Conservation (phyloP, 1,140 invertebrate species). For the Tetramorium alpestre region DNA sequence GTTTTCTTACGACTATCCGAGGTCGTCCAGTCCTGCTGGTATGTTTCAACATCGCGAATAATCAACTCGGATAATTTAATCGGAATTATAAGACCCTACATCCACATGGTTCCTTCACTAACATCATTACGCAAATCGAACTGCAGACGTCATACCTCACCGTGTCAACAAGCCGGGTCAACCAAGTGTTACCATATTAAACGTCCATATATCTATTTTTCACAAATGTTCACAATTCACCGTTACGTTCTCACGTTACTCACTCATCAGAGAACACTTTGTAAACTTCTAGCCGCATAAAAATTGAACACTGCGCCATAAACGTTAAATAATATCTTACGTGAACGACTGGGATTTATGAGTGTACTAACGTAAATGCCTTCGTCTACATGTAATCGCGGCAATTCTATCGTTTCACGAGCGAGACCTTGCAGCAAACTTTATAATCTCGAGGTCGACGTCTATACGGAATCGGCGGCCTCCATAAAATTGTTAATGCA, state of each 20-base stretch:
- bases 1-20: constrained; percentile 77
- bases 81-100: neutral
- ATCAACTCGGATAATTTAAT: constrained; percentile 2
- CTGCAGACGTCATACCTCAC: neutral
- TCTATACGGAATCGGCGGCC: neutral
- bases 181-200: neutral
- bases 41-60: constrained; percentile 80
- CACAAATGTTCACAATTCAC: neutral
- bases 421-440: neutral
- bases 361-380: neutral
- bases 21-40: constrained; percentile 73
- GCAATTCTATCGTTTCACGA: neutral
- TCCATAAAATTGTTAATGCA: neutral
- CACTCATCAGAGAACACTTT: neutral
- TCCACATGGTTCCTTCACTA: neutral
- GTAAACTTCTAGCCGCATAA: neutral
- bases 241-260: neutral
- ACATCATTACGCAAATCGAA: neutral
- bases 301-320: neutral
- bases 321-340: neutral
- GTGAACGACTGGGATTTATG: neutral
- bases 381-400: neutral
- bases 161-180: neutral
- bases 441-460: neutral
- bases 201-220: neutral